Base-by-base conservation (phyloP, 2,888 invertebrate genomes). In the Hydrotaea cyrtoneurina region DNA sequence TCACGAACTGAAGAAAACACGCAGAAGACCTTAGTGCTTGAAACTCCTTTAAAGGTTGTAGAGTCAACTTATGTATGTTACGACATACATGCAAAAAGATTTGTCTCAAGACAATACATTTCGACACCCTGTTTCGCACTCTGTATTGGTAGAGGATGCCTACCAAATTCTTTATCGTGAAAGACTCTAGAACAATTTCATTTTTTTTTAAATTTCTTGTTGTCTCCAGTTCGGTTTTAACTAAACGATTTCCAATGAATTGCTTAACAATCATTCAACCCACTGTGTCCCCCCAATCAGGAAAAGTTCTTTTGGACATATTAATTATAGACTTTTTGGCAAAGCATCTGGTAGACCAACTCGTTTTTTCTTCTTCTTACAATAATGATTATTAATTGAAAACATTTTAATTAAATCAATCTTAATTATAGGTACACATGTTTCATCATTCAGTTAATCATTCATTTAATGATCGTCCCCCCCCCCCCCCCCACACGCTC, bases 351-450 rank as follows among this genome's bases (percentile, higher is more conserved):
- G n/a, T 13, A 76, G 10, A 2, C 19, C 53, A 53, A 46, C 62
- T 13, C 3, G 4, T 43, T n/a, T n/a, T n/a, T n/a, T 4, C 15
- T 43, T 43, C 13, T 43, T 13, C 13, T 50, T n/a, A n/a, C 15
- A 50, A 50, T 50, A 15, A n/a, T 7, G 21, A 21, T 21, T 23
- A 55, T 5, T 21, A 59, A 59, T 10, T 26, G 13, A 59, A 59
- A 59, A 59, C 4, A 4, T 59, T 59, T 59, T 59, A 59, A 59
- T 59, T 59, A 23, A 59, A 23, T 26, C 59, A 59, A 46, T 69
- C 26, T 78, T 59, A 78, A 59, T 59, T 46, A 78, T 59, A 15
- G 8, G 26, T 78, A 57, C 31, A 31, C 31, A 31, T 59, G 23
- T 26, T 55, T 57, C n/a, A 69, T 39, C 64, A 78, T 36, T 78